Conservation (phyloP, 2,888 invertebrate genomes). For the Hirtodrosophila histrioides region DNA sequence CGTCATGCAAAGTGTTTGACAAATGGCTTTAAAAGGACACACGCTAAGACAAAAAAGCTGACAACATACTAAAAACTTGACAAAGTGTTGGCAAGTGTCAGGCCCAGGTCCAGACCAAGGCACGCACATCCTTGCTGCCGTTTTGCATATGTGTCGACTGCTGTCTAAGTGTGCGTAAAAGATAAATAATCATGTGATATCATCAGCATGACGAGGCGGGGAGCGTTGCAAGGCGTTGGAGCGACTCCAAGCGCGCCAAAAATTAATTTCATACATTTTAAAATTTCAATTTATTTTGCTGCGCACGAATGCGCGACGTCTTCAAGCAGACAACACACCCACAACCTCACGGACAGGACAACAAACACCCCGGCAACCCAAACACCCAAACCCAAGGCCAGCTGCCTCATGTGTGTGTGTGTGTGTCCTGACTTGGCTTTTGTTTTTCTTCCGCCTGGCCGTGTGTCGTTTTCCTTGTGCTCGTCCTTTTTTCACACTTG, state of each 20-base stretch:
- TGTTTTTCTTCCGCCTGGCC: constrained; percentile 60
- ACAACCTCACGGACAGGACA: constrained; percentile 11
- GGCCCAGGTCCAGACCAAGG: constrained; percentile 40
- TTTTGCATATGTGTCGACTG: constrained; percentile 69
- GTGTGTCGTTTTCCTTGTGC: constrained; percentile 41
- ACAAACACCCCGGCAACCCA: constrained; percentile 19
- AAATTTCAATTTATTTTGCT: constrained; percentile 81
- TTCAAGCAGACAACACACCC: constrained; percentile 57
- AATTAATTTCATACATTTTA: constrained; percentile 80
- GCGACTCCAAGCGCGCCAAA: constrained; percentile 55
- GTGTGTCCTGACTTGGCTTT: constrained; percentile 50
- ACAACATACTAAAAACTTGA: constrained; percentile 79
- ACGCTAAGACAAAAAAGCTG: constrained; percentile 54
- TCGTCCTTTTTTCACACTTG: constrained; percentile 78
- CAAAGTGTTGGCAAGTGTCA: constrained; percentile 79
- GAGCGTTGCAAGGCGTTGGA: constrained; percentile 48
- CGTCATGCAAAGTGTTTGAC: constrained; percentile 73
- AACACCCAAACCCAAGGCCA: constrained; percentile 25
- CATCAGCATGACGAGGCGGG: constrained; percentile 55
- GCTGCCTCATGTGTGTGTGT: constrained; percentile 33
- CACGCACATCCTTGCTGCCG: constrained; percentile 48
- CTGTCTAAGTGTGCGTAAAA: constrained; percentile 76
- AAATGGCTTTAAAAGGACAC: constrained; percentile 70
- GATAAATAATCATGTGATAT: constrained; percentile 79
- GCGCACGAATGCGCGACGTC: constrained; percentile 74